A percentile compares a stretch with the other conserved stretches of the same genome.
Conservation (phyloP, 2,888 invertebrate species). For the Pantelozetes paolii region DNA sequence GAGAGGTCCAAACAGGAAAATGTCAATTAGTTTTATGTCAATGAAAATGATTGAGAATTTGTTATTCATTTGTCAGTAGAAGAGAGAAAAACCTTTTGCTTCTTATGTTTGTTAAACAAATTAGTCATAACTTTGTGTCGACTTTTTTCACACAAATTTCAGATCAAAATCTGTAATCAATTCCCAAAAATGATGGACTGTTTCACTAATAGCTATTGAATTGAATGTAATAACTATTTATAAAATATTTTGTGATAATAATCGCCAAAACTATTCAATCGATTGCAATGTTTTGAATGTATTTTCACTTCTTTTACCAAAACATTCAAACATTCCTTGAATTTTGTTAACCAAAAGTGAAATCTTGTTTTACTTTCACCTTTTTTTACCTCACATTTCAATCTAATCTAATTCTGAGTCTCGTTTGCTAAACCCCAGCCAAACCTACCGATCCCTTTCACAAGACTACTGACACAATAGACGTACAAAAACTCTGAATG, state of each 20-base stretch:
- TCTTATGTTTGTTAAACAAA: constrained; percentile 4
- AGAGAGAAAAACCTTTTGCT: not conserved
- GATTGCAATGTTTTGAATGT: no score
- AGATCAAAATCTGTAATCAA: not conserved
- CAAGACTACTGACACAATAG: not conserved
- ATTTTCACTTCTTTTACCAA: no score
- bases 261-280: no score
- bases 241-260: no score
- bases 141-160: not conserved
- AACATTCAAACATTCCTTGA: no score
- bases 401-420: not conserved
- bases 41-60: constrained; percentile 13
- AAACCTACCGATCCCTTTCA: not conserved
- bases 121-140: not conserved
- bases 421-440: no score
- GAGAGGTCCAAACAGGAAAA: not conserved
- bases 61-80: not conserved
- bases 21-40: constrained; percentile 17
- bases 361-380: no score
- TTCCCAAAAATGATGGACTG: not conserved
- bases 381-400: not conserved
- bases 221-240: no score
- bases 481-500: not conserved
- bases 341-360: no score
- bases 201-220: no score